Conservation (phyloP, 2,888 invertebrate genomes). For the Lymantria monacha region DNA sequence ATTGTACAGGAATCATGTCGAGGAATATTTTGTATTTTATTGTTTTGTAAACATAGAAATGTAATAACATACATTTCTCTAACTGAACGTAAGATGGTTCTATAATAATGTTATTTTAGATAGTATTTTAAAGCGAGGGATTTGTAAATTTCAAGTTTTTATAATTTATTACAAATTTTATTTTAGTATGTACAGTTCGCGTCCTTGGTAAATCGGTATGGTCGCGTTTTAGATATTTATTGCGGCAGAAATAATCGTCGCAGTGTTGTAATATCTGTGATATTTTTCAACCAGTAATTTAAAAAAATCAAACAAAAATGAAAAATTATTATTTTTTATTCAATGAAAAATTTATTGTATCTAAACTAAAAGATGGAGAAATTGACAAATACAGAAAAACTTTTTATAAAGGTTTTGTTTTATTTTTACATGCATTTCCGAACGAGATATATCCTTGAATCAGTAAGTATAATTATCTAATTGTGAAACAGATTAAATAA, state of each 20-base stretch:
- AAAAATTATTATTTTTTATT: conserved; percentile 57
- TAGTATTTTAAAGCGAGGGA: conserved; percentile 53
- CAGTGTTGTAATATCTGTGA: conserved; percentile 62
- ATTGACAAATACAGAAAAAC: conserved; percentile 73
- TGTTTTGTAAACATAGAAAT: conserved; percentile 40
- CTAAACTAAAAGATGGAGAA: conserved; percentile 56
- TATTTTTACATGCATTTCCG: conserved; percentile 25
- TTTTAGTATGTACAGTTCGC: conserved; percentile 71
- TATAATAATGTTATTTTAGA: conserved; percentile 47
- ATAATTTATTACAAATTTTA: conserved; percentile 67
- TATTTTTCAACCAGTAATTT: conserved; percentile 52
- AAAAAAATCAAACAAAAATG: conserved; percentile 65
- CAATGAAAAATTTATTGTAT: conserved; percentile 71
- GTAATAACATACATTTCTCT: conserved; percentile 5
- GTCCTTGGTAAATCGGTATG: conserved; percentile 55
- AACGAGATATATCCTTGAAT: too few species aligned
- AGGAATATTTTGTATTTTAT: conserved; percentile 52
- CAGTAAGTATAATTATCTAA: too few species aligned
- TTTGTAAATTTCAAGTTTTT: conserved; percentile 69
- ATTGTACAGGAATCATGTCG: conserved; percentile 58
- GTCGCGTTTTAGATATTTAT: conserved; percentile 65
- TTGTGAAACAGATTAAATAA: too few species aligned
- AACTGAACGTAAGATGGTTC: conserved; percentile 13
- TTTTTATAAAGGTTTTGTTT: conserved; percentile 19
- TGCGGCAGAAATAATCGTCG: conserved; percentile 41